Evolutionary conservation across 1,140 invertebrate species (phyloP).

Genomic region (Varroa destructor): DNA sequence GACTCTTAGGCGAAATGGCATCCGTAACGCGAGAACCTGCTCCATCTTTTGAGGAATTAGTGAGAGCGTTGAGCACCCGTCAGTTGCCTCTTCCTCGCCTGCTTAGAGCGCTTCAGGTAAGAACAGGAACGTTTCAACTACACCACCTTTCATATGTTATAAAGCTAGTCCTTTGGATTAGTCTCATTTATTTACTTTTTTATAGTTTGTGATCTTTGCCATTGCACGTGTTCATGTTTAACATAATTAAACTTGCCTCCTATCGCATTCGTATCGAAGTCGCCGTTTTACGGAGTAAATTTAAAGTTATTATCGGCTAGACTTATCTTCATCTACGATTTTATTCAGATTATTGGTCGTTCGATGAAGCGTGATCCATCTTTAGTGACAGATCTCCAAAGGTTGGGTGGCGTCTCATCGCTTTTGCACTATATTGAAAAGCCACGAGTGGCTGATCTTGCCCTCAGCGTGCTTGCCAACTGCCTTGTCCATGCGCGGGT

Average conservation of each 20-base stretch:
- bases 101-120: neutral
- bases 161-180: too few species aligned
- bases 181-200: too few species aligned
- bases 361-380: conserved; percentile 2
- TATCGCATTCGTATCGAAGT: too few species aligned
- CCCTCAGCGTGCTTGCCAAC: conserved; percentile 6
- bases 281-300: too few species aligned
- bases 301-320: too few species aligned
- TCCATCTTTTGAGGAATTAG: neutral
- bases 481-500: conserved; percentile 5
- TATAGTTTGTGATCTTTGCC: too few species aligned
- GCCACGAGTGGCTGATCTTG: conserved; percentile 17
- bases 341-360: neutral
- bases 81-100: conserved; percentile 6
- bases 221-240: too few species aligned
- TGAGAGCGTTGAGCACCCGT: neutral
- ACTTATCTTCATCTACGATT: too few species aligned
- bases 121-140: too few species aligned
- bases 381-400: neutral
- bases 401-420: neutral
- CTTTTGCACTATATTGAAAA: conserved; percentile 22
- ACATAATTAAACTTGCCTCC: too few species aligned
- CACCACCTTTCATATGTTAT: too few species aligned
- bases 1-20: too few species aligned
- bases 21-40: neutral